Percentiles rank a stretch among this genome's conserved stretches.
phyloP scores from a whole-genome alignment of 2,797 vertebrate species.

The Lepilemur ruficaudatus region DNA sequence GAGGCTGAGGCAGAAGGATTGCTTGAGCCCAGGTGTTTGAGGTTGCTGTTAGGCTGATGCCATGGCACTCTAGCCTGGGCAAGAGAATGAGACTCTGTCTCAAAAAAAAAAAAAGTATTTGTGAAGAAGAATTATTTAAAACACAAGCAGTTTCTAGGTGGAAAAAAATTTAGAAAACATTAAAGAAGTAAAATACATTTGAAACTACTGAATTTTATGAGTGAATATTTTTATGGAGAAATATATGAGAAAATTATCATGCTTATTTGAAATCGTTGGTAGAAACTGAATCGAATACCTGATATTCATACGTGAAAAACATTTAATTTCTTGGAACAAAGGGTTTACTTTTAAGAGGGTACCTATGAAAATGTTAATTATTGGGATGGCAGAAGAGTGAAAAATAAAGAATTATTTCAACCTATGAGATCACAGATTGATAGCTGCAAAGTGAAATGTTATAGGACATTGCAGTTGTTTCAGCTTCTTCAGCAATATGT shows the following conservation, averaged over 20 bases:
- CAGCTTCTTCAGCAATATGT: background rate
- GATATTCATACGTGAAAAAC: background rate
- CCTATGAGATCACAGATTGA: background rate
- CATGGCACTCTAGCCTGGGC: too few relatives aligned
- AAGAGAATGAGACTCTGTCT: too few relatives aligned
- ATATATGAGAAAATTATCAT: background rate
- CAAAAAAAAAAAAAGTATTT: background rate
- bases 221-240: background rate
- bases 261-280: background rate
- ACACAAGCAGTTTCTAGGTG: background rate
- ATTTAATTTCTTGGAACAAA: constrained; percentile 21
- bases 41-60: too few relatives aligned
- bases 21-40: too few relatives aligned
- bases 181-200: constrained; percentile 1
- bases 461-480: background rate
- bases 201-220: background rate
- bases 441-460: background rate
- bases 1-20: too few relatives aligned
- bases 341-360: background rate
- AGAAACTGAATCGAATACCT: background rate
- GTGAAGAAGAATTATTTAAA: background rate
- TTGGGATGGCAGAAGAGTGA: background rate
- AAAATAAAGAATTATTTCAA: background rate
- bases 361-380: background rate
- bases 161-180: background rate